Evolutionary conservation across 2,888 invertebrate species (phyloP).

Genomic region (Pterobdella sp.): DNA sequence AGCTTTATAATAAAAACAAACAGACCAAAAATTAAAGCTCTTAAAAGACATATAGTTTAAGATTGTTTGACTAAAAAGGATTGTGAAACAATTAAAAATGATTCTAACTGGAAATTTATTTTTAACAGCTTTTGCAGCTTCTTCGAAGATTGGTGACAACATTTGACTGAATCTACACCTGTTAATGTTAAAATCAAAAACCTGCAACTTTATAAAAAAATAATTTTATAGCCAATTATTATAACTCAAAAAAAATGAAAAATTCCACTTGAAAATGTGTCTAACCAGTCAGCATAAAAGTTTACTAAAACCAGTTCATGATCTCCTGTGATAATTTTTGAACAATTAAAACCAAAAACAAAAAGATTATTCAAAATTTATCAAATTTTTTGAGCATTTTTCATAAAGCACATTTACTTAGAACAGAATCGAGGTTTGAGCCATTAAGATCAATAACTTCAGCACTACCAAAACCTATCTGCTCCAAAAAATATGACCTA

Average conservation of each 20-base stretch:
- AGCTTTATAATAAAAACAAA: not conserved
- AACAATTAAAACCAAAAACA: not conserved
- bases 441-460: slow-evolving; percentile 29
- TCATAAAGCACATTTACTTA: slow-evolving; percentile 27
- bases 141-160: slow-evolving; percentile 89
- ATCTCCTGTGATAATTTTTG: slow-evolving; percentile 62
- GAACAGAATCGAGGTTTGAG: slow-evolving; percentile 30
- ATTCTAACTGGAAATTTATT: slow-evolving; percentile 59
- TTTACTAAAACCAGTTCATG: slow-evolving; percentile 96
- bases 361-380: not conserved
- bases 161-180: slow-evolving; percentile 90
- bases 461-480: not conserved
- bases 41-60: not conserved
- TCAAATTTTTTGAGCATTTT: not conserved
- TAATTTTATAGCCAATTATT: too few relatives aligned
- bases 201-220: too few relatives aligned
- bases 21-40: not conserved
- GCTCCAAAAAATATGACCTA: slow-evolving; percentile 5
- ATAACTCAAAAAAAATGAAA: not conserved
- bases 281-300: slow-evolving; percentile 93
- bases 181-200: too few relatives aligned
- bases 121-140: slow-evolving; percentile 76
- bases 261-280: slow-evolving; percentile 10
- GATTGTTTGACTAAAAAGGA: not conserved
- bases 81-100: not conserved